phyloP scores from a whole-genome alignment of 2,797 vertebrate species.

The Coregonus sp. region DNA sequence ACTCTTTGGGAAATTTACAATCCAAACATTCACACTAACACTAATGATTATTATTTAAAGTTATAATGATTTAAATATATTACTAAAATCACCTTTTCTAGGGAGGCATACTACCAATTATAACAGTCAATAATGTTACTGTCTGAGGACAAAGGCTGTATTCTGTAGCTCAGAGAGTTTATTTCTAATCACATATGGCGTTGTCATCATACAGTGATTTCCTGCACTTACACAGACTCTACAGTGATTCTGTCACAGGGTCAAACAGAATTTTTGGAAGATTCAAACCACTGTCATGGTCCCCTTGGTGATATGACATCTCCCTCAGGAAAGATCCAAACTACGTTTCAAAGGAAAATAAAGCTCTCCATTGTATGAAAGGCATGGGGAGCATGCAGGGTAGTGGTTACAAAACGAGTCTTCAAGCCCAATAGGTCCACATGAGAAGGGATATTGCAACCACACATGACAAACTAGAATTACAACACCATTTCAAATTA shows the following conservation, averaged over 20 bases:
- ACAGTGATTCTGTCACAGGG: constrained; percentile 72
- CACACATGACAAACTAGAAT: not conserved
- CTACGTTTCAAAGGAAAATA: constrained; percentile 24
- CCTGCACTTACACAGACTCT: constrained; percentile 78
- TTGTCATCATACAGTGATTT: constrained; percentile 80
- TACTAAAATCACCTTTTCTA: constrained; percentile 31
- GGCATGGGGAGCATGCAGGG: not conserved
- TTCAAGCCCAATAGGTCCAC: not conserved
- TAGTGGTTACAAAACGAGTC: not conserved
- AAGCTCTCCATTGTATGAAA: constrained; percentile 16
- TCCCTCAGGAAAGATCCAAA: constrained; percentile 8
- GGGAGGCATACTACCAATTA: constrained; percentile 14
- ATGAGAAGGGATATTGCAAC: not conserved
- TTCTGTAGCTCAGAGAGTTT: constrained; percentile 54
- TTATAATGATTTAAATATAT: constrained; percentile 1
- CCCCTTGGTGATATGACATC: constrained; percentile 34
- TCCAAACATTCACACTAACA: not conserved
- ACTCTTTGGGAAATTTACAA: not conserved
- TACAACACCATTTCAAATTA: not conserved
- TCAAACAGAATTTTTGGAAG: constrained; percentile 64
- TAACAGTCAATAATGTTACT: not conserved
- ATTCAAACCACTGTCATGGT: constrained; percentile 61
- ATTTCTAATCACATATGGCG: constrained; percentile 77
- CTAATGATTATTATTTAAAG: not conserved
- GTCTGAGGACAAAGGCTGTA: constrained; percentile 49